These are phyloP conservation scores for Apotomis betuletana DNA, from an alignment of 2,888 invertebrate species.

Conservation along the genomic window DNA sequence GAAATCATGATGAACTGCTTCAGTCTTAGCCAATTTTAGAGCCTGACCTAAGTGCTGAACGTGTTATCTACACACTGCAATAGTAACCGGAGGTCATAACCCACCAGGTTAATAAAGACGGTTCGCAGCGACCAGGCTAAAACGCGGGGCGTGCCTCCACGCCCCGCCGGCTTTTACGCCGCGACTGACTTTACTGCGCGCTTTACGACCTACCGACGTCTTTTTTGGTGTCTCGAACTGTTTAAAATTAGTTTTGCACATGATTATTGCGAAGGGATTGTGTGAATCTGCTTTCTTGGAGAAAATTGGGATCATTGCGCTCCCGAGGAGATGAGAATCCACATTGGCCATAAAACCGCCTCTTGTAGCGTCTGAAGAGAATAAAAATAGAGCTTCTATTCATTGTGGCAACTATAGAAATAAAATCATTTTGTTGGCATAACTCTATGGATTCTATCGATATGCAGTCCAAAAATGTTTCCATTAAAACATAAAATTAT, in stretches of 20 bases:
- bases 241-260: constrained; percentile 46
- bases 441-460: too few relatives aligned
- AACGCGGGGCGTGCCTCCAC: constrained; percentile 75
- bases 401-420: too few relatives aligned
- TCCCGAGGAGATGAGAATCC: not conserved
- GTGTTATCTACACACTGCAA: constrained; percentile 36
- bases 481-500: too few relatives aligned
- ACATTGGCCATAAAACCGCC: not conserved
- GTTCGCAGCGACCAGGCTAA: constrained; percentile 50
- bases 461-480: too few relatives aligned
- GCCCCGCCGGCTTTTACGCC: constrained; percentile 68
- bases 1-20: constrained; percentile 8
- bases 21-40: constrained; percentile 6
- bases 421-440: too few relatives aligned
- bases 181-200: constrained; percentile 67
- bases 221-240: constrained; percentile 69
- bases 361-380: not conserved
- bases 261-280: constrained; percentile 39
- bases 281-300: constrained; percentile 26
- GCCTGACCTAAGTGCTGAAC: constrained; percentile 30
- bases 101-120: constrained; percentile 74
- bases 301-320: constrained; percentile 14
- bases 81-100: constrained; percentile 57
- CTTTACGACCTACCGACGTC: constrained; percentile 67
- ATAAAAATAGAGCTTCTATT: not conserved